Base-by-base conservation (phyloP, 2,888 invertebrate genomes). In the Drosophila neonasuta region DNA sequence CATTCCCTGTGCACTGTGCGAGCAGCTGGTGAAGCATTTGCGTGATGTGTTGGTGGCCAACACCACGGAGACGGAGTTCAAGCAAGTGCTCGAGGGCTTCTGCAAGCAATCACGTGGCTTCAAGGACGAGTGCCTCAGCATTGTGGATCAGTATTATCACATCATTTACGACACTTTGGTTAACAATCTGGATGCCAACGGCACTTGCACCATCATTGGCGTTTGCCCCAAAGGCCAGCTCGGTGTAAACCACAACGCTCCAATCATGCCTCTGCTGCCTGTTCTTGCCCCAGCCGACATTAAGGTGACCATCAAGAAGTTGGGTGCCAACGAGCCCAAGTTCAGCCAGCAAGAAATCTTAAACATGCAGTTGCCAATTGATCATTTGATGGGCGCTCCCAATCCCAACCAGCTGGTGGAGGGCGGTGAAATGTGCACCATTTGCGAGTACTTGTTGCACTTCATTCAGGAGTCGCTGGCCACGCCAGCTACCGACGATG, bases 371-470 rank as follows among this genome's bases (percentile, higher is more conserved):
- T 81, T 93, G 51, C 93, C 93, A 0, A 92, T 93, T 68, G 93
- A 93, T 74, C 72, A 79, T 51, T 61, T 91, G 77, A 88, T 91
- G 91, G 88, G 91, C 76, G 88, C 92, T 79, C 69, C 91, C 75
- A 78, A 89, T 86, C 84, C 90, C 3, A 44, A 63, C 6, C 36
- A 76, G 54, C 60, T 86, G 7, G 90, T 85, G 68, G 89, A 87
- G 91, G 93, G 83, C 88, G 94, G 90, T 10, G 75, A 89, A 71
- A 89, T 92, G 1, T 97, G 97, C 90, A 93, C 94, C 30, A 93
- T 97, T 89, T 97, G 97, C 88, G 94, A 97, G 91, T 96, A 96
- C 90, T 92, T 96, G 90, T 90, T 97, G 79, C 96, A 96, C 88
- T 95, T 94, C 71, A 81, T 97, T 48, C 97, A 97, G 88, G 92